phyloP scores from a whole-genome alignment of 2,113 vertebrate genomes.

The Laticauda laticaudata region DNA sequence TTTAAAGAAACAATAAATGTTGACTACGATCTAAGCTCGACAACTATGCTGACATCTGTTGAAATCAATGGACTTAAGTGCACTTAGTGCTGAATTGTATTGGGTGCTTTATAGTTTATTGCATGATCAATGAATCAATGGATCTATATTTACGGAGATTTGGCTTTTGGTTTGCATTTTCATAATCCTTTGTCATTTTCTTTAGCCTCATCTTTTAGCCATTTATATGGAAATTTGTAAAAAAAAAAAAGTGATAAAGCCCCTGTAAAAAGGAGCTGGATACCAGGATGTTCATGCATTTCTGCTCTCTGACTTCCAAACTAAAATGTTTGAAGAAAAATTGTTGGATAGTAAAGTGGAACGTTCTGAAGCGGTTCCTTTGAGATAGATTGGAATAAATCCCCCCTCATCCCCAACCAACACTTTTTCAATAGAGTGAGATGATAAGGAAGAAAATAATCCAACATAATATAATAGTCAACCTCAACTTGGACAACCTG shows the following conservation, averaged over 20 bases:
- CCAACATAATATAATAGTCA: neutral
- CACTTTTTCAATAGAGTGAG: neutral
- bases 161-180: neutral
- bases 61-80: conserved; percentile 13
- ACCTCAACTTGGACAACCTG: neutral
- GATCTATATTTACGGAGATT: neutral
- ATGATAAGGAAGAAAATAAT: neutral
- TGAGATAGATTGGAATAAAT: neutral
- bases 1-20: conserved; percentile 4
- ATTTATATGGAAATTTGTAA: neutral
- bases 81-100: neutral
- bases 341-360: neutral
- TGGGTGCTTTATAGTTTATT: neutral
- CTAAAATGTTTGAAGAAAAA: neutral
- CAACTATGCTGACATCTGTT: neutral
- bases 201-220: neutral
- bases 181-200: neutral
- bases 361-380: neutral
- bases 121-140: neutral
- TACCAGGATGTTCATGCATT: neutral
- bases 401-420: neutral
- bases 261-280: neutral
- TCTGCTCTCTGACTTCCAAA: neutral
- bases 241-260: neutral
- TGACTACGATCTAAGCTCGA: neutral